phyloP scores from a whole-genome alignment of 2,888 invertebrate genomes.

The Halictus ligatus region DNA sequence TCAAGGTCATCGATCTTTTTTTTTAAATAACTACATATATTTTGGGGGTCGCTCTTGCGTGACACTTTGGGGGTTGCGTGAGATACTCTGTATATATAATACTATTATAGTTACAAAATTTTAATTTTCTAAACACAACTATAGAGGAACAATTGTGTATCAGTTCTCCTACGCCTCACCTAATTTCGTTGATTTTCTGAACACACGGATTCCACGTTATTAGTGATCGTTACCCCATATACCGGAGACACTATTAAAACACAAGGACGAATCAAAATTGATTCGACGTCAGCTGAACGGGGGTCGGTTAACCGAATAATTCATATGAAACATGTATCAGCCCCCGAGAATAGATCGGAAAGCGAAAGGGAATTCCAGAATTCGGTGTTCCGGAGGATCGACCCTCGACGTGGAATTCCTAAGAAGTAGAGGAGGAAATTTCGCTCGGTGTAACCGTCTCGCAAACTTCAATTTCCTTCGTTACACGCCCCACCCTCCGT shows the following conservation, averaged over 20 bases:
- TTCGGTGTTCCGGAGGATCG: not conserved
- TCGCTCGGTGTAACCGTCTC: conserved; percentile 6
- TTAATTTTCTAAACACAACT: no score
- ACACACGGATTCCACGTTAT: not conserved
- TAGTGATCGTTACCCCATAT: not conserved
- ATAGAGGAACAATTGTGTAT: not conserved
- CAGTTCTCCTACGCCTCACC: not conserved
- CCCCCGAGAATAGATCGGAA: conserved; percentile 9
- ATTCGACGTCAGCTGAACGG: not conserved
- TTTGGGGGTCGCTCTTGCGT: no score
- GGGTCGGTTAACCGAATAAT: not conserved
- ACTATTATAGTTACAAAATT: no score
- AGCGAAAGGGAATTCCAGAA: not conserved
- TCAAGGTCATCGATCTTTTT: no score
- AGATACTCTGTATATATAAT: no score
- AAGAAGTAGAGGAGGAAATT: not conserved
- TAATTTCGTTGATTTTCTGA: not conserved
- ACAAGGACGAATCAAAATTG: not conserved
- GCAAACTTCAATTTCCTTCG: conserved; percentile 28
- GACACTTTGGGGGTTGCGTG: no score
- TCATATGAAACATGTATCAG: not conserved
- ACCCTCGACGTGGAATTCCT: not conserved
- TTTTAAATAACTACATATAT: no score
- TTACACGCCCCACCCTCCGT: conserved; percentile 1
- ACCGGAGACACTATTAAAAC: not conserved